phyloP scores from a whole-genome alignment of 2,888 invertebrate species.

The Unio pictorum region DNA sequence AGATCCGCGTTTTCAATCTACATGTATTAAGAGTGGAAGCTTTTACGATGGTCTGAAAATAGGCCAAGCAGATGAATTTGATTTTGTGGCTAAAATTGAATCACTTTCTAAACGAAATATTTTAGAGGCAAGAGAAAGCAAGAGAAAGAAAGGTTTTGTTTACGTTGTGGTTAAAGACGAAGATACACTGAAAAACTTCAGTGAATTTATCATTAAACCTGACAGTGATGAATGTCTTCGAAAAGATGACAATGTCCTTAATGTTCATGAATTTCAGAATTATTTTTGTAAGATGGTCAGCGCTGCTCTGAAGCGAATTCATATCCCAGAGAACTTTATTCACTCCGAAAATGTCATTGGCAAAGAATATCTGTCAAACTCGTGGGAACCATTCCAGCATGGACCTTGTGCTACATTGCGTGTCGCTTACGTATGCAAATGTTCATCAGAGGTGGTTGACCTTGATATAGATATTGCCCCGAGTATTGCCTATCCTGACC shows the following conservation, averaged over 20 bases:
- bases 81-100: conserved; percentile 19
- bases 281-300: conserved; percentile 16
- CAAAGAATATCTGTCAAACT: background rate
- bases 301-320: conserved; percentile 8
- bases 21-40: conserved; percentile 19
- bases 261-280: conserved; percentile 11
- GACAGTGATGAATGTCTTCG: conserved; percentile 9
- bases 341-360: background rate
- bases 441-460: conserved; percentile 2
- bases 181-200: conserved; percentile 1
- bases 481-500: conserved; percentile 12
- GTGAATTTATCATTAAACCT: conserved; percentile 14
- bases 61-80: conserved; percentile 22
- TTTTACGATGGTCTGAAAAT: conserved; percentile 21
- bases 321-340: conserved; percentile 12
- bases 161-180: conserved; percentile 16
- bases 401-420: conserved; percentile 20
- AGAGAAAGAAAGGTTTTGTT: conserved; percentile 20
- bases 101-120: conserved; percentile 8
- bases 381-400: conserved; percentile 8
- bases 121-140: conserved; percentile 8
- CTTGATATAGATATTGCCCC: conserved; percentile 24
- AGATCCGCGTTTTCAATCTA: conserved; percentile 14
- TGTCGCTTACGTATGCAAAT: conserved; percentile 6
- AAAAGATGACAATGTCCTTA: conserved; percentile 10